A percentile compares a stretch with the other conserved stretches of the same genome.
These are phyloP conservation scores for Ormyrus labotus DNA, from an alignment of 2,888 invertebrate genomes.

Conservation along the genomic window DNA sequence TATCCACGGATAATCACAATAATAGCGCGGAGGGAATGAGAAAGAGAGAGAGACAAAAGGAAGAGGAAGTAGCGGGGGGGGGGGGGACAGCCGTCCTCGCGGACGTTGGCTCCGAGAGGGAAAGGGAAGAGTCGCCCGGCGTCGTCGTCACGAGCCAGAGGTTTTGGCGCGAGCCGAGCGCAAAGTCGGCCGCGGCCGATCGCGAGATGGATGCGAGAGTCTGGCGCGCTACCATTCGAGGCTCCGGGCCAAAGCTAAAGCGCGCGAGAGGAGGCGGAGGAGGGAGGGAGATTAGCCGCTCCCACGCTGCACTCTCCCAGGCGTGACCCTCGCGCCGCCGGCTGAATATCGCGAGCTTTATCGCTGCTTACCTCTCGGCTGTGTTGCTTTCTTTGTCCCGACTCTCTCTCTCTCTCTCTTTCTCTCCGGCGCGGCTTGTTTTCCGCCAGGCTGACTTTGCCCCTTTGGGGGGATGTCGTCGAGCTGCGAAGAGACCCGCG, in stretches of 20 bases:
- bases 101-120: slow-evolving; percentile 44
- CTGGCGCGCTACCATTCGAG: neutral
- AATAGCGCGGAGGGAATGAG: slow-evolving; percentile 10
- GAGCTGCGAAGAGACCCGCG: too few species aligned
- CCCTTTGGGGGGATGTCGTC: too few species aligned
- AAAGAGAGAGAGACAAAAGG: slow-evolving; percentile 22
- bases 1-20: slow-evolving; percentile 31
- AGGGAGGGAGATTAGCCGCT: slow-evolving; percentile 63
- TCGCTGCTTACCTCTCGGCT: slow-evolving; percentile 21
- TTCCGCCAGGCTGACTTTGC: too few species aligned
- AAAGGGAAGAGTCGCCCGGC: slow-evolving; percentile 12
- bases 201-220: slow-evolving; percentile 1
- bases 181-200: neutral
- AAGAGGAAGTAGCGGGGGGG: neutral
- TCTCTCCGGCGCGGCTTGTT: neutral
- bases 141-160: neutral
- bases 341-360: slow-evolving; percentile 8
- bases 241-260: neutral
- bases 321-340: slow-evolving; percentile 65
- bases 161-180: slow-evolving; percentile 8
- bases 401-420: slow-evolving; percentile 8
- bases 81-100: neutral
- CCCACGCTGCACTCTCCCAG: slow-evolving; percentile 74
- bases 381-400: slow-evolving; percentile 34
- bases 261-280: slow-evolving; percentile 8